These are phyloP conservation scores for Riparia riparia DNA, from an alignment of 2,113 vertebrate genomes.

Conservation along the genomic window DNA sequence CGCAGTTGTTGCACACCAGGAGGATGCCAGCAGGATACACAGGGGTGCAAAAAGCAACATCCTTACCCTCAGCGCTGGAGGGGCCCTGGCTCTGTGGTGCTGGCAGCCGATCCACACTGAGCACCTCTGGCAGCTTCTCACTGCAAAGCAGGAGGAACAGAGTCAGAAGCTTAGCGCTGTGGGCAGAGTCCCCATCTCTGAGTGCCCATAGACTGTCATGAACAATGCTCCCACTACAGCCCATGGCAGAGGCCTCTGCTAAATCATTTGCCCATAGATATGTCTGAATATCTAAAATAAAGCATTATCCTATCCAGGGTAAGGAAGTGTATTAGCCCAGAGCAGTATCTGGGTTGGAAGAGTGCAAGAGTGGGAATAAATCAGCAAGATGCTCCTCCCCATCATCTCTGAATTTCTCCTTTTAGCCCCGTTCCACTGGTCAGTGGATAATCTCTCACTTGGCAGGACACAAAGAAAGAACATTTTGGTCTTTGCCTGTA, in stretches of 20 bases:
- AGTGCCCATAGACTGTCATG: background rate
- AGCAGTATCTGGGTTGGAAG: background rate
- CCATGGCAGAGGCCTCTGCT: background rate
- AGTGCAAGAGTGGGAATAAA: background rate
- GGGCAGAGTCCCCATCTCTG: background rate
- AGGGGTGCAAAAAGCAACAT: conserved; percentile 79
- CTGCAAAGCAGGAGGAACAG: conserved; percentile 71
- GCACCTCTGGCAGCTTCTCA: conserved; percentile 91
- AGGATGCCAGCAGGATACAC: conserved; percentile 93
- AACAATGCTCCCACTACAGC: background rate
- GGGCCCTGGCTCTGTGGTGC: conserved; percentile 75
- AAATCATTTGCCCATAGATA: background rate
- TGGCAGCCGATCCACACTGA: conserved; percentile 82
- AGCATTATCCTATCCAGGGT: background rate
- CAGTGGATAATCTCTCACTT: background rate
- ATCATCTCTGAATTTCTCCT: background rate
- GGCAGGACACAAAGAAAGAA: background rate
- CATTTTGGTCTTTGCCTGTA: background rate
- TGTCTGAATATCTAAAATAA: background rate
- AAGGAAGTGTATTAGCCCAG: background rate
- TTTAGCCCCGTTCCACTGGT: background rate
- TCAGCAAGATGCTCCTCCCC: background rate
- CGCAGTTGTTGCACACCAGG: conserved; percentile 94
- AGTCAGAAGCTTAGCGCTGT: background rate
- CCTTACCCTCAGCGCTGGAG: conserved; percentile 67